A percentile compares a stretch with the other conserved stretches of the same genome.
Conservation (phyloP, 2,888 invertebrate genomes). For the Synanthedon formicaeformis region DNA sequence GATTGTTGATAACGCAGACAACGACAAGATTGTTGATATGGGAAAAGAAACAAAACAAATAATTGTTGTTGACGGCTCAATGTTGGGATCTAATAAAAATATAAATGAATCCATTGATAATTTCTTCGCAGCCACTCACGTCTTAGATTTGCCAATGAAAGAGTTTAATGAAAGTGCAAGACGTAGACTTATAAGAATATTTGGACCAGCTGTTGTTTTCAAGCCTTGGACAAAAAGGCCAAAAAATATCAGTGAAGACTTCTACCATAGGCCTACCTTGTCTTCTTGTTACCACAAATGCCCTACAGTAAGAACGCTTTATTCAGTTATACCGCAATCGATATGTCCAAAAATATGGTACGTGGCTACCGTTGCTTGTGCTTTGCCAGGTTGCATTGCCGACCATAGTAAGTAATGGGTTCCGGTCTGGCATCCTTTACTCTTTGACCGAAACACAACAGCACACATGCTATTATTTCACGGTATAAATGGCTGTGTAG, state of each 20-base stretch:
- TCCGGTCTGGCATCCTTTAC: too few species aligned
- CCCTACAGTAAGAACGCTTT: conserved; percentile 27
- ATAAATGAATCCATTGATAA: conserved; percentile 39
- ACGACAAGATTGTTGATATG: background rate
- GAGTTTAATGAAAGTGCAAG: conserved; percentile 27
- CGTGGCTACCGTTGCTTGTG: too few species aligned
- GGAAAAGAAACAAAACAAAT: background rate
- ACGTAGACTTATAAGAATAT: conserved; percentile 25
- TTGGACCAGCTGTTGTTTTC: conserved; percentile 37
- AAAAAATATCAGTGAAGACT: conserved; percentile 27
- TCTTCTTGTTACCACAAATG: conserved; percentile 47
- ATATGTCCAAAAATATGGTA: too few species aligned
- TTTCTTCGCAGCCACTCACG: conserved; percentile 49
- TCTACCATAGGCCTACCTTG: conserved; percentile 31
- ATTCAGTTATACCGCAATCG: too few species aligned
- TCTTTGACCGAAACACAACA: too few species aligned
- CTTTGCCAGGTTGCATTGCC: too few species aligned
- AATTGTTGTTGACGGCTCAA: conserved; percentile 30
- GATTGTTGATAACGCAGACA: background rate
- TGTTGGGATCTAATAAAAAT: conserved; percentile 23
- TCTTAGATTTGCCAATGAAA: conserved; percentile 34
- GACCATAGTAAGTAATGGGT: too few species aligned
- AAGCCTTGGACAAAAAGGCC: conserved; percentile 35
- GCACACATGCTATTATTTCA: too few species aligned
- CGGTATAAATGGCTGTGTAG: too few species aligned